Evolutionary conservation across 2,888 invertebrate species (phyloP).

Genomic region (Rhagophthalmus giganteus): DNA sequence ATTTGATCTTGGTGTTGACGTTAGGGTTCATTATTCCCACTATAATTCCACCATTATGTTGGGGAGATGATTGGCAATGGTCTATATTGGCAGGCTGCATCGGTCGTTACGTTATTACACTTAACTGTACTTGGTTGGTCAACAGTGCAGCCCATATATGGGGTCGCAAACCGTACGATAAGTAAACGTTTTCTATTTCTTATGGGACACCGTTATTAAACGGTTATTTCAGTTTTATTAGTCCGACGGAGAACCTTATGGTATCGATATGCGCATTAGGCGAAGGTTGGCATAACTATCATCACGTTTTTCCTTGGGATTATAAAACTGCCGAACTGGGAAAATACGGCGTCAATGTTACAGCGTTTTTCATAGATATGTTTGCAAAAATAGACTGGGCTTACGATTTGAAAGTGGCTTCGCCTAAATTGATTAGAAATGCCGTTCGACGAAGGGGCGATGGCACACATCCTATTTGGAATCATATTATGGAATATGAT

Average conservation of each 20-base stretch:
- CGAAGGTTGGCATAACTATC: too few relatives aligned
- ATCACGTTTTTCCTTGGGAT: too few relatives aligned
- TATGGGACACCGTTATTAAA: background rate
- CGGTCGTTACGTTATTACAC: conserved; percentile 70
- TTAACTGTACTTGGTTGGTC: conserved; percentile 88
- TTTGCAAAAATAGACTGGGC: conserved; percentile 74
- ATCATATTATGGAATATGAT: too few relatives aligned
- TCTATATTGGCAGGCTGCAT: conserved; percentile 69
- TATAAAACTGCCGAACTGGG: conserved; percentile 84
- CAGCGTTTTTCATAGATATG: conserved; percentile 69
- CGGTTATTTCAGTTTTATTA: conserved; percentile 57
- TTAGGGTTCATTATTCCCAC: conserved; percentile 74
- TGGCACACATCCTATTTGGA: conserved; percentile 52
- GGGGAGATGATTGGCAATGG: conserved; percentile 70
- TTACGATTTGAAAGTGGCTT: conserved; percentile 72
- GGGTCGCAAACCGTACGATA: conserved; percentile 76
- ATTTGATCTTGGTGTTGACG: background rate
- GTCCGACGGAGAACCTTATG: conserved; percentile 74
- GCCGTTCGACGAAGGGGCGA: conserved; percentile 76
- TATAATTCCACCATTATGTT: conserved; percentile 67
- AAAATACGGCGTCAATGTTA: conserved; percentile 53
- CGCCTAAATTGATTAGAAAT: conserved; percentile 68
- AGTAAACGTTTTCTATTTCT: conserved; percentile 48
- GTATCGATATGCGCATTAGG: conserved; percentile 74
- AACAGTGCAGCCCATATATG: conserved; percentile 87